These are phyloP conservation scores for Pachymerium ferrugineum DNA, from an alignment of 2,888 invertebrate species.

Conservation along the genomic window DNA sequence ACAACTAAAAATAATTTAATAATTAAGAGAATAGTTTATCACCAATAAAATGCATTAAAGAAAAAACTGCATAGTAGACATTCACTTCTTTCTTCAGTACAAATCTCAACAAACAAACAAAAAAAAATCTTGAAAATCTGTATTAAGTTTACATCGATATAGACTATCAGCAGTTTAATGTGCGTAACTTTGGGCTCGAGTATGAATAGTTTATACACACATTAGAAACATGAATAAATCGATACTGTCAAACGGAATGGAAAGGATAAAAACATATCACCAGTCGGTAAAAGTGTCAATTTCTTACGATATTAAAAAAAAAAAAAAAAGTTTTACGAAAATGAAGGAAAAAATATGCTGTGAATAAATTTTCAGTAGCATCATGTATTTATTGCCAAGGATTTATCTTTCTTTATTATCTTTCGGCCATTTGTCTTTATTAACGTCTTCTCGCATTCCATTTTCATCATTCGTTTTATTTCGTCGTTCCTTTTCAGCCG, in stretches of 20 bases:
- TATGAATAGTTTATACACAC: neutral
- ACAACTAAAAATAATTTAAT: no score
- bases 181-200: neutral
- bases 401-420: slow-evolving; percentile 30
- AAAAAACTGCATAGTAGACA: slow-evolving; percentile 3
- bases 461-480: neutral
- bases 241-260: neutral
- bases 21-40: neutral
- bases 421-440: slow-evolving; percentile 23
- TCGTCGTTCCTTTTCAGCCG: slow-evolving; percentile 40
- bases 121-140: neutral
- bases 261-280: neutral
- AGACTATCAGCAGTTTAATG: neutral
- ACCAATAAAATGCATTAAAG: neutral
- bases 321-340: neutral
- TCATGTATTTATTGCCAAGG: slow-evolving; percentile 10
- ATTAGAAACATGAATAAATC: neutral
- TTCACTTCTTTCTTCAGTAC: neutral
- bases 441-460: neutral
- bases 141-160: neutral
- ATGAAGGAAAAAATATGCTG: neutral
- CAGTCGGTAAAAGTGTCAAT: neutral
- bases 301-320: neutral
- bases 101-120: neutral
- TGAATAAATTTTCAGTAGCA: slow-evolving; percentile 2